Percentiles rank a stretch among this genome's conserved stretches.
These are phyloP conservation scores for Manduca sexta DNA, from an alignment of 1,140 invertebrate species.

Conservation along the genomic window DNA sequence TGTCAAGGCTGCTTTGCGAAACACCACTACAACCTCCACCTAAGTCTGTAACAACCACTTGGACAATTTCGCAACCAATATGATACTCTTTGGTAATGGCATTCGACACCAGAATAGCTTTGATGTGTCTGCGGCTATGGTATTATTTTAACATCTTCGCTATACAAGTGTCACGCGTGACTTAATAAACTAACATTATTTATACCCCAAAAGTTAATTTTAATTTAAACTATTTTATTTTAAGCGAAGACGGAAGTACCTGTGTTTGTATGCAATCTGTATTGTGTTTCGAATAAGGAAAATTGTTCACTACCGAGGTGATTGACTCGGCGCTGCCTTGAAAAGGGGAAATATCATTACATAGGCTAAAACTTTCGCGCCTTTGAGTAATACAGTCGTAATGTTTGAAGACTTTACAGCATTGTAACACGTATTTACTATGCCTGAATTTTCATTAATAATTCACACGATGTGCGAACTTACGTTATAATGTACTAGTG, in stretches of 20 bases:
- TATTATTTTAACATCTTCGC: no score
- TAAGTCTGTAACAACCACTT: conserved; percentile 38
- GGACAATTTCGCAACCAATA: conserved; percentile 40
- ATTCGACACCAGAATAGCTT: conserved; percentile 8
- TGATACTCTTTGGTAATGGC: conserved; percentile 13
- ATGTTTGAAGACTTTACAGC: no score
- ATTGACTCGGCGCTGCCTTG: neutral
- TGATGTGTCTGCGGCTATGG: no score
- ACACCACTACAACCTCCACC: conserved; percentile 29
- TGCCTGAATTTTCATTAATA: neutral
- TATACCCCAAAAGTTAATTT: no score
- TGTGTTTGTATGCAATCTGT: neutral
- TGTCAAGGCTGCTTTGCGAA: conserved; percentile 66
- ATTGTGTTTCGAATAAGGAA: neutral
- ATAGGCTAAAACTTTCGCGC: neutral
- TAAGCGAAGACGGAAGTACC: no score
- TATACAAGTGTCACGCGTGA: no score
- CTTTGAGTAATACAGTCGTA: no score
- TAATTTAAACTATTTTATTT: no score
- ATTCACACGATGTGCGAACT: conserved; percentile 21
- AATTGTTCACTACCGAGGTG: neutral
- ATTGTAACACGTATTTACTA: no score
- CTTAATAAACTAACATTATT: no score
- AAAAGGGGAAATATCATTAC: neutral
- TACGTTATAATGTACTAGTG: conserved; percentile 36